phyloP scores from a whole-genome alignment of 2,113 vertebrate genomes.

The Sula dactylatra region DNA sequence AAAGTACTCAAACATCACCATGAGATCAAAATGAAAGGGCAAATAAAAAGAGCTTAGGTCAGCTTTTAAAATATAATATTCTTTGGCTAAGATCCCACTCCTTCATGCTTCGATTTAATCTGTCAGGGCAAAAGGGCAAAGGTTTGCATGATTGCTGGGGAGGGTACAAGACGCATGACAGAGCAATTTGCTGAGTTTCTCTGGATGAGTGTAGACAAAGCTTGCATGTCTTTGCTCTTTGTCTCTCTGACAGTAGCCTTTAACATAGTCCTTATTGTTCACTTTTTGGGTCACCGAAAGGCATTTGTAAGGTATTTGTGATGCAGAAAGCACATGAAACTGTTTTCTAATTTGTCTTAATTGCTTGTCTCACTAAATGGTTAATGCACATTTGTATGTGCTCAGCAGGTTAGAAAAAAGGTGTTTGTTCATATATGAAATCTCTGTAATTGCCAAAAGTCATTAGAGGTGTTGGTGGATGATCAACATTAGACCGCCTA shows the following conservation, averaged over 20 bases:
- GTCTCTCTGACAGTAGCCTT: constrained; percentile 76
- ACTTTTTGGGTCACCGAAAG: constrained; percentile 80
- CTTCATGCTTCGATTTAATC: constrained; percentile 73
- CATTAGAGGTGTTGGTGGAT: constrained; percentile 35
- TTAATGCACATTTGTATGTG: constrained; percentile 71
- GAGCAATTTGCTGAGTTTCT: constrained; percentile 87
- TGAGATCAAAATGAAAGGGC: constrained; percentile 63
- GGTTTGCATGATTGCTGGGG: constrained; percentile 76
- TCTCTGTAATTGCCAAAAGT: constrained; percentile 70
- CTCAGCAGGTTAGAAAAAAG: constrained; percentile 72
- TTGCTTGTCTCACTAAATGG: constrained; percentile 80
- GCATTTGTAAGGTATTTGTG: constrained; percentile 73
- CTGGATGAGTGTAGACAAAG: constrained; percentile 81
- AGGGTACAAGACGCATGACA: constrained; percentile 83
- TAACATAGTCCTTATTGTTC: constrained; percentile 81
- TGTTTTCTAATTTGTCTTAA: constrained; percentile 88
- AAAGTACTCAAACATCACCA: constrained; percentile 31
- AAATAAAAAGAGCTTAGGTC: constrained; percentile 52
- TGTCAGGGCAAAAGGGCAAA: constrained; percentile 75
- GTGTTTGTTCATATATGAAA: constrained; percentile 74
- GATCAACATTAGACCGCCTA: constrained; percentile 44
- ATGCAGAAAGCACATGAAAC: constrained; percentile 70
- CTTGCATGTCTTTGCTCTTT: constrained; percentile 63
- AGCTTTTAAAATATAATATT: constrained; percentile 60
- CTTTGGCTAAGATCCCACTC: constrained; percentile 46